Evolutionary conservation across 2,797 vertebrate species (phyloP).

Genomic region (Pygocentrus nattereri): DNA sequence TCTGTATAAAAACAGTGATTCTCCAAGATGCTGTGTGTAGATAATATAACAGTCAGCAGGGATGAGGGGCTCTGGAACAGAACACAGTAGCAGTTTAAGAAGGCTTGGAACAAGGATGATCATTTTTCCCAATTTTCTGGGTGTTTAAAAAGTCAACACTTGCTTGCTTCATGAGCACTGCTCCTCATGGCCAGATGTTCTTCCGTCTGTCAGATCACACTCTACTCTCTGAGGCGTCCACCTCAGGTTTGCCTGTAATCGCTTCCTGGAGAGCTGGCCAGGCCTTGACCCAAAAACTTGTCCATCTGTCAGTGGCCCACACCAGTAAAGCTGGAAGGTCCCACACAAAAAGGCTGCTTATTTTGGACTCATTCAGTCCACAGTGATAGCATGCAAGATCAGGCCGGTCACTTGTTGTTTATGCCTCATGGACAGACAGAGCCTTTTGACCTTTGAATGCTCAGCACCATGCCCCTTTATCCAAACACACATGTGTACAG

Average conservation of each 20-base stretch:
- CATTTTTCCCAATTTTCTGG: not conserved
- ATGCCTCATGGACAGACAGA: not conserved
- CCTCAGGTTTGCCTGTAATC: not conserved
- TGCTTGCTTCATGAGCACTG: not conserved
- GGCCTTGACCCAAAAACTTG: not conserved
- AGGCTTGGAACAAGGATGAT: too few species aligned
- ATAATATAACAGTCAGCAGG: not conserved
- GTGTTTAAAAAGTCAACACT: not conserved
- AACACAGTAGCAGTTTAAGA: not conserved
- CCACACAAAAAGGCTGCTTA: not conserved
- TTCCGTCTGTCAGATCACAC: not conserved
- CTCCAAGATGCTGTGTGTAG: not conserved
- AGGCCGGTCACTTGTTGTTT: not conserved
- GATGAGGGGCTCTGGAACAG: not conserved
- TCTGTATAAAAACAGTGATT: not conserved
- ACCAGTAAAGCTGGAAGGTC: not conserved
- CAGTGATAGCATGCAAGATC: not conserved
- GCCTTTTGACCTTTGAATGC: not conserved
- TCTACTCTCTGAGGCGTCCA: not conserved
- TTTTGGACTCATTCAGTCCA: not conserved
- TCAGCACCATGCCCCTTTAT: not conserved
- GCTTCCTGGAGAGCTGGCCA: not conserved
- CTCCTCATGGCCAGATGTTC: not conserved
- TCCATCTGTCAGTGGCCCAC: not conserved
- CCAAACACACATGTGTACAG: not conserved